Evolutionary conservation across 2,888 invertebrate genomes (phyloP), one percentile per base, ranked within the genome.

Genomic region (Apomyelois bistriatella): DNA sequence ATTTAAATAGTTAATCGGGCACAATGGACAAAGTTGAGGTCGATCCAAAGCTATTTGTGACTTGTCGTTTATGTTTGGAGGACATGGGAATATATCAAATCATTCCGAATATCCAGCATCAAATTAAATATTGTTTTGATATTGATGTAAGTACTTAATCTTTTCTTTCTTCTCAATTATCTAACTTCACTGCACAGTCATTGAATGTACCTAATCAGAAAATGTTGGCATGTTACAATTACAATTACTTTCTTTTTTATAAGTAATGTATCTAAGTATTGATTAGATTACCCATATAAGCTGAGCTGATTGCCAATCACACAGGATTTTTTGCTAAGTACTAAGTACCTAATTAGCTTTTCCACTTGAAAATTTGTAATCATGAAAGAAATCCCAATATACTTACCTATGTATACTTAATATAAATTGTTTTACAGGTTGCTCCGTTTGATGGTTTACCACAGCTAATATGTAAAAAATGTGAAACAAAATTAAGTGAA

Each of bases 371-470:
- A n/a, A n/a, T n/a, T n/a, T n/a, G n/a, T n/a, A n/a, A n/a, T n/a
- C n/a, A n/a, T n/a, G n/a, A n/a, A n/a, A n/a, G n/a, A n/a, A n/a
- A n/a, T n/a, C n/a, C n/a, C 5, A 22, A 22, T 22, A 22, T 22
- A 22, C 22, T 22, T 22, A 22, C 22, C 22, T 22, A 35, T 17
- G 8, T 50, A 28, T 41, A 40, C 13, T 36, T 47, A 17, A 28
- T 22, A 15, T 12, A 38, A 15, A 9, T 9, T 30, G 10, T 51
- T 40, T 50, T 67, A 53, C 66, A 89, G 89, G 79, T 87, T 15
- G 72, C 81, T 54, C 76, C 74, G 7, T 86, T 81, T 75, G 90
- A 90, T 76, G 82, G 86, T 7, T 66, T 90, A 3, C 84, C 90
- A 36, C 89, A 89, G 60, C 62, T 90, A 15, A 75, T 90, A 52